A percentile compares a stretch with the other conserved stretches of the same genome.
These are phyloP conservation scores for Drosophila sulfurigaster DNA, from an alignment of 1,140 invertebrate species.

Conservation along the genomic window DNA sequence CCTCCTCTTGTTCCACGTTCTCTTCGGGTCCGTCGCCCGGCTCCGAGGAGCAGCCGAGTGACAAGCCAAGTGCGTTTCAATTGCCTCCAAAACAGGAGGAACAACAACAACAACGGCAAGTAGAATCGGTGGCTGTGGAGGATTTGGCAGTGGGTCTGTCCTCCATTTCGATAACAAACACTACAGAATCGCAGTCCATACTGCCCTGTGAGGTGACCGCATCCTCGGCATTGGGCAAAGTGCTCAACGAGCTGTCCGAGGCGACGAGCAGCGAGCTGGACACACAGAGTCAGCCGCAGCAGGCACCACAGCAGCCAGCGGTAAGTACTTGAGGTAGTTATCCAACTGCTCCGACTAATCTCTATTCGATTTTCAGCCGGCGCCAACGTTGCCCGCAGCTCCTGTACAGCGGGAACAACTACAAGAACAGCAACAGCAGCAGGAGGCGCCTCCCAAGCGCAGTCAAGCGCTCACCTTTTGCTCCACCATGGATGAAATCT, in stretches of 20 bases:
- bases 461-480: slow-evolving; percentile 78
- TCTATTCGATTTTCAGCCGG: not conserved
- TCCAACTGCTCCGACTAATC: not conserved
- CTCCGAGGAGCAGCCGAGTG: slow-evolving; percentile 50
- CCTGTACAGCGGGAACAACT: not conserved
- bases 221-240: slow-evolving; percentile 69
- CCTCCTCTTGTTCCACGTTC: slow-evolving; percentile 82
- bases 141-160: slow-evolving; percentile 75
- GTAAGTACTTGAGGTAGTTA: slow-evolving; percentile 17
- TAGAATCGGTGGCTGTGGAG: slow-evolving; percentile 38
- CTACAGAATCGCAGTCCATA: slow-evolving; percentile 68
- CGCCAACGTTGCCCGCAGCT: not conserved
- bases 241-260: slow-evolving; percentile 68
- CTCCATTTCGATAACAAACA: slow-evolving; percentile 72
- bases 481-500: slow-evolving; percentile 85
- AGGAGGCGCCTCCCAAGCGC: slow-evolving; percentile 32
- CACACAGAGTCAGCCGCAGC: slow-evolving; percentile 49
- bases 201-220: slow-evolving; percentile 65
- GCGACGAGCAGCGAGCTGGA: slow-evolving; percentile 58
- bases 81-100: slow-evolving; percentile 18
- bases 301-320: slow-evolving; percentile 13
- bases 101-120: not conserved
- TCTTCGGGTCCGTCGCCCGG: slow-evolving; percentile 81
- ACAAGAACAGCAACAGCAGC: slow-evolving; percentile 3
- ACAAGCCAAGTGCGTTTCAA: slow-evolving; percentile 35